phyloP scores from a whole-genome alignment of 2,113 vertebrate species.

The Phasianus colchicus region DNA sequence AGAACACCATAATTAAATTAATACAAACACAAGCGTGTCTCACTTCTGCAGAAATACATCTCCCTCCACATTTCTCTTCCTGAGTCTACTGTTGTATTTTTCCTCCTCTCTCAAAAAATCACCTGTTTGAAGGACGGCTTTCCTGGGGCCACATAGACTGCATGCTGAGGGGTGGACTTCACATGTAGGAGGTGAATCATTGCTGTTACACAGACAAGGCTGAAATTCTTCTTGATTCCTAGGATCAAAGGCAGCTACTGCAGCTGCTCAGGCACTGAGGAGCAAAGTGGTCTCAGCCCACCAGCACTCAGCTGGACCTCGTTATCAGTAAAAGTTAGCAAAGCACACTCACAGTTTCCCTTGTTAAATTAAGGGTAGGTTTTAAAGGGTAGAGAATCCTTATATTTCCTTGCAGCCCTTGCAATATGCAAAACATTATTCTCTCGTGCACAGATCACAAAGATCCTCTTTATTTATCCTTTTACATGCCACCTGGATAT shows the following conservation, averaged over 20 bases:
- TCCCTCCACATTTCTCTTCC: background rate
- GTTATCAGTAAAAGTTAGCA: background rate
- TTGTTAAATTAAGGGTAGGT: background rate
- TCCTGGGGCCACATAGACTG: background rate
- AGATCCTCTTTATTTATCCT: background rate
- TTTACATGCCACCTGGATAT: background rate
- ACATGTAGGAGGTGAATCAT: fast-evolving
- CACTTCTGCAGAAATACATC: background rate
- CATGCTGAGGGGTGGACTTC: background rate
- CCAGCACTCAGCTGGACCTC: background rate
- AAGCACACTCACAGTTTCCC: background rate
- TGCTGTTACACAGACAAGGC: fast-evolving
- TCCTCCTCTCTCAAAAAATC: background rate
- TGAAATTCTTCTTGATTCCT: background rate
- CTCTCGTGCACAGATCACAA: background rate
- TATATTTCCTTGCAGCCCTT: background rate
- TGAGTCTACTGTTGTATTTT: background rate
- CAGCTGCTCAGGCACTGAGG: background rate
- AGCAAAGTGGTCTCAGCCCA: background rate
- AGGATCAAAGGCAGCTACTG: background rate
- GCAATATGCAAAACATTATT: background rate
- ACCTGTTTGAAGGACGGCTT: background rate
- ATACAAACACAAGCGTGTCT: background rate
- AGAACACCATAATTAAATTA: background rate
- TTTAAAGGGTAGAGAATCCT: background rate